Base-by-base conservation (phyloP, 1,140 invertebrate species). In the Diploscapter pachys region DNA sequence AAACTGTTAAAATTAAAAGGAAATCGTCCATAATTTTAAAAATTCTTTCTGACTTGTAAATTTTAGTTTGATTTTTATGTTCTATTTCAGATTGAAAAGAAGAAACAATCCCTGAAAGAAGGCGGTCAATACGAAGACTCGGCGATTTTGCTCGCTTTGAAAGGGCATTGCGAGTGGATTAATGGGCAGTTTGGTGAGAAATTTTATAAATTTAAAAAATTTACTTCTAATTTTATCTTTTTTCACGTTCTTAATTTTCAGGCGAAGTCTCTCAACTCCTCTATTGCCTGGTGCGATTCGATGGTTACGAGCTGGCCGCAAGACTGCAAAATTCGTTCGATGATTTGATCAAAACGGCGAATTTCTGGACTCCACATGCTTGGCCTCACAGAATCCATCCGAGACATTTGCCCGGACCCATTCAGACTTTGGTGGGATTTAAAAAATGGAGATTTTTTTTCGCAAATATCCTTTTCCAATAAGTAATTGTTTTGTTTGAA, bases 81-180 rank as follows among this genome's bases (percentile, higher is more conserved):
- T 31, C 31, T 31, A 31, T 31, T 59, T 59, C 57, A 59, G 48
- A 74, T 74, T 63, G 73, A 74, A 31, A 57, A 65, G 54, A 74
- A 74, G 63, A 74, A 74, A 53, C 31, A 48, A 2, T 74, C 73
- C 11, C 13, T 74, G 56, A 74, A 74, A 63, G 73, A 74, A 49
- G 73, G 73, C 3, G 73, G 73, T 49, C 65, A 74, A 50, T 74
- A 74, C 48, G 73, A 74, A n/a, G 73, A 74, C 48, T 74, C 73
- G 9, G 73, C 73, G 11, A 52, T 74, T 4, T 61, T 74, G 4
- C 64, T 57, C 31, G 64, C 50, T 4, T 53, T 74, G 5, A 49
- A 65, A 6, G 73, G 70, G 54, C 64, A 69, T 11, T 74, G 70
- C 64, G 5, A 51, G 55, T 68, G 73, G 64, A 68, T 68, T 48